Conservation (phyloP, 2,113 vertebrate genomes). For the Ammospiza nelsoni region DNA sequence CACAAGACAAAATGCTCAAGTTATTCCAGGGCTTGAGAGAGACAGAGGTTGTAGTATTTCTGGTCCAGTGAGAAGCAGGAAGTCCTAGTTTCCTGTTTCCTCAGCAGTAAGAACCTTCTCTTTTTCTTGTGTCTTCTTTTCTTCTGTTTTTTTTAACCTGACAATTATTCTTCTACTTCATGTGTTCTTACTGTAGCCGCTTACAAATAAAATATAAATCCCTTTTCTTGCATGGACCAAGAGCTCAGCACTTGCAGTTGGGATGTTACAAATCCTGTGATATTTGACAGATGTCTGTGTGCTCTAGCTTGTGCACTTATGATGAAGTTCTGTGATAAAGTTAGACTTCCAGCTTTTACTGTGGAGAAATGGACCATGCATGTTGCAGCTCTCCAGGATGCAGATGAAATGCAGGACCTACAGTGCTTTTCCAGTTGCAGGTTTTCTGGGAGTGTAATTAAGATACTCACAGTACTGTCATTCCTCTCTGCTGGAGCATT, state of each 20-base stretch:
- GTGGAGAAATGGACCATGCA: neutral
- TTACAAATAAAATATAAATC: neutral
- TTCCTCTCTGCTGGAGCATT: neutral
- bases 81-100: neutral
- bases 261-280: neutral
- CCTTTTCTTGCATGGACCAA: neutral
- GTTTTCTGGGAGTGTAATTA: neutral
- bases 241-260: neutral
- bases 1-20: neutral
- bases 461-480: neutral
- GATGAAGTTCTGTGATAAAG: neutral
- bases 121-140: neutral
- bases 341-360: neutral
- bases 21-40: neutral
- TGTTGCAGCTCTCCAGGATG: neutral
- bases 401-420: neutral
- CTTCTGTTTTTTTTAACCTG: rapidly evolving
- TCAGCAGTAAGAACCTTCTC: neutral
- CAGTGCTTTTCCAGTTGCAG: neutral
- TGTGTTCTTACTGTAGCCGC: neutral
- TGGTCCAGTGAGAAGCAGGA: neutral
- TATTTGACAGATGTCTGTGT: neutral
- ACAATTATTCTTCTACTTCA: neutral
- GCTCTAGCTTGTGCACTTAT: neutral
- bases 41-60: neutral